These are phyloP conservation scores for Sardinella longiceps DNA, from an alignment of 2,797 vertebrate species.

Conservation along the genomic window DNA sequence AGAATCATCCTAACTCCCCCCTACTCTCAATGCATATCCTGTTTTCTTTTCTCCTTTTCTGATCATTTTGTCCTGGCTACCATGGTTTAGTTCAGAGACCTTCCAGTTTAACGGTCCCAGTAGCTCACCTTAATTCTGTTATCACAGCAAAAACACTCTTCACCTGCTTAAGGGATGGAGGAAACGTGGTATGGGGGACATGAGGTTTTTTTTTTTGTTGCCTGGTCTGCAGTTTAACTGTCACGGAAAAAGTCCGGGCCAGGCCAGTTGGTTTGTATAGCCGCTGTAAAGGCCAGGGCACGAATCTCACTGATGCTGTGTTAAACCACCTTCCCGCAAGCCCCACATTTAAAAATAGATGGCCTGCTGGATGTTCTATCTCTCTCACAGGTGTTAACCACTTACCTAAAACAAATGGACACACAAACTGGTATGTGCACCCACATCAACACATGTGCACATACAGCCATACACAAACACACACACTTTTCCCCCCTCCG, in stretches of 20 bases:
- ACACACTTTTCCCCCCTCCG: not conserved
- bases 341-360: constrained; percentile 72
- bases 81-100: not conserved
- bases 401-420: constrained; percentile 27
- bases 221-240: constrained; percentile 70
- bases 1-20: too few species aligned
- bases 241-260: constrained; percentile 60
- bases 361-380: constrained; percentile 61
- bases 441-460: not conserved
- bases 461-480: not conserved
- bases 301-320: constrained; percentile 43
- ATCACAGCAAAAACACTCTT: not conserved
- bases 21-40: not conserved
- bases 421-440: not conserved
- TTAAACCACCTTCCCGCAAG: constrained; percentile 70
- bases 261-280: constrained; percentile 47
- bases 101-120: not conserved
- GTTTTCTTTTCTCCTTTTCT: not conserved
- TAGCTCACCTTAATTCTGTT: not conserved
- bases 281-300: constrained; percentile 54
- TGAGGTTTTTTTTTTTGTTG: constrained; percentile 42
- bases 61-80: not conserved
- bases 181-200: not conserved
- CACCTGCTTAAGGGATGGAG: not conserved
- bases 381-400: constrained; percentile 32